phyloP scores from a whole-genome alignment of 2,888 invertebrate species.

The Eucera pruinosa region DNA sequence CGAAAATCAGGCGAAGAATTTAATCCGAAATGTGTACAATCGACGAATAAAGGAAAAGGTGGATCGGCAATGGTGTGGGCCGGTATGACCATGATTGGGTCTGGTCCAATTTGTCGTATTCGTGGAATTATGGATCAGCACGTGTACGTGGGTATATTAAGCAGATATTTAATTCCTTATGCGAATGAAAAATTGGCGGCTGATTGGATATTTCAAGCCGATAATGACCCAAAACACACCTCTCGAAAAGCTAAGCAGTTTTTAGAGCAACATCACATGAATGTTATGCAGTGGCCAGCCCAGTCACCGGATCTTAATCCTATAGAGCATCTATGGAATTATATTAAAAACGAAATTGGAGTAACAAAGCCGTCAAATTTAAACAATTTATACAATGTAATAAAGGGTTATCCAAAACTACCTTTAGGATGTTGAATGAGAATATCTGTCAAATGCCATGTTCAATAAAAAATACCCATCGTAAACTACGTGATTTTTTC shows the following conservation, averaged over 20 bases:
- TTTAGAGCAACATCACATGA: not conserved
- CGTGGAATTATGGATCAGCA: not conserved
- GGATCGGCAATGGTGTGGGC: too few relatives aligned
- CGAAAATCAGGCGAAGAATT: too few relatives aligned
- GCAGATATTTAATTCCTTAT: not conserved
- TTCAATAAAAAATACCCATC: too few relatives aligned
- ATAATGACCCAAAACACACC: not conserved
- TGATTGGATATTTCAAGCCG: slow-evolving; percentile 1
- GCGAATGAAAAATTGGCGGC: not conserved
- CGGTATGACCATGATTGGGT: too few relatives aligned
- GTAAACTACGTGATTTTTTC: too few relatives aligned
- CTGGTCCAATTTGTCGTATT: not conserved
- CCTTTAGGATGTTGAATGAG: too few relatives aligned
- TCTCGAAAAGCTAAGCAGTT: not conserved
- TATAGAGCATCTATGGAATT: not conserved
- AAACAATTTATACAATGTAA: too few relatives aligned
- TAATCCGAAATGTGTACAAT: too few relatives aligned
- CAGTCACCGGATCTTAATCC: not conserved
- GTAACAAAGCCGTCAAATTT: too few relatives aligned
- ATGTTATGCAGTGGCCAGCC: not conserved
- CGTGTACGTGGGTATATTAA: not conserved
- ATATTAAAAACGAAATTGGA: not conserved
- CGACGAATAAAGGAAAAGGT: too few relatives aligned
- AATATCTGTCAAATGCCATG: too few relatives aligned
- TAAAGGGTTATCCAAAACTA: too few relatives aligned